phyloP scores from a whole-genome alignment of 2,888 invertebrate genomes.

The Eilema depressum region DNA sequence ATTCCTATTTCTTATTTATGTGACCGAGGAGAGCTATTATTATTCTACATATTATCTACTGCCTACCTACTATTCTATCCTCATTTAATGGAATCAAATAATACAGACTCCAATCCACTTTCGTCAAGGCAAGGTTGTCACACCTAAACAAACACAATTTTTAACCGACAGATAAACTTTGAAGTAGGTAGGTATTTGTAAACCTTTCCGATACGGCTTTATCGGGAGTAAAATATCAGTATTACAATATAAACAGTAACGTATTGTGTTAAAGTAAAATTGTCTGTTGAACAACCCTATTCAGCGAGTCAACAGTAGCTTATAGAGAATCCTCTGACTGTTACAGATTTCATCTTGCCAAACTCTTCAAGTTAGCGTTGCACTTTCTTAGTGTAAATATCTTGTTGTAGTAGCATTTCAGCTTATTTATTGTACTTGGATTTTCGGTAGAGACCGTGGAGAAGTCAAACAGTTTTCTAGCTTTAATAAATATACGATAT shows the following conservation, averaged over 20 bases:
- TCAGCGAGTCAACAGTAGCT: conserved; percentile 36
- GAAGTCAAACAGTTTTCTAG: not conserved
- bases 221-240: conserved; percentile 9
- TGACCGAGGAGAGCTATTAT: not conserved
- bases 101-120: not conserved
- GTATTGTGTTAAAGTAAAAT: conserved; percentile 2
- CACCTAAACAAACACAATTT: conserved; percentile 7
- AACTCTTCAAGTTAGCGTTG: not conserved
- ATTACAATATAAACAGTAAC: conserved; percentile 8
- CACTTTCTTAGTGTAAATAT: conserved; percentile 12
- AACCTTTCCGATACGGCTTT: not conserved
- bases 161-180: not conserved
- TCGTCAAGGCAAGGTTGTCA: not conserved
- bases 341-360: conserved; percentile 36
- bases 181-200: conserved; percentile 10
- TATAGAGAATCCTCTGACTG: conserved; percentile 39
- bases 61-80: not conserved
- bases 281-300: conserved; percentile 24
- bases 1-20: not conserved
- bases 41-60: not conserved
- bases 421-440: not conserved
- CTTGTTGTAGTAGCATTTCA: not conserved
- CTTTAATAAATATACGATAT: not conserved
- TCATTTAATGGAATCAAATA: not conserved
- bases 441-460: not conserved